Conservation (phyloP, 2,888 invertebrate species). For the Euspilapteryx auroguttella region DNA sequence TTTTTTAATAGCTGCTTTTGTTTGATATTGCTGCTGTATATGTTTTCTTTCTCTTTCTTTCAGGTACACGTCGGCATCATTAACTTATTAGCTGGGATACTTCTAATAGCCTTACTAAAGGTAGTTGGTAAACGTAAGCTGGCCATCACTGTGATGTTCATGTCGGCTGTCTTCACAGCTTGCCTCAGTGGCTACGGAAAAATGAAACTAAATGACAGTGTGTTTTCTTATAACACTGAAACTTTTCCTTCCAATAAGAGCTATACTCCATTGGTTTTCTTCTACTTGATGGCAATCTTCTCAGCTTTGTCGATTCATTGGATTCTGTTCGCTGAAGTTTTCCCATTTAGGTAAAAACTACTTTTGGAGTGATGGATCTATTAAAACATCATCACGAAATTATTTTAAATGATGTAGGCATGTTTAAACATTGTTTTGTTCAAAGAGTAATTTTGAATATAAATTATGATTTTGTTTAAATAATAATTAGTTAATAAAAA, state of each 20-base stretch:
- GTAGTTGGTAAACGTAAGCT: conserved; percentile 48
- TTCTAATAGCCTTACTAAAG: conserved; percentile 36
- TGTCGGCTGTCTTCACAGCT: conserved; percentile 31
- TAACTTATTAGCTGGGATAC: conserved; percentile 33
- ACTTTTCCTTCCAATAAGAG: conserved; percentile 38
- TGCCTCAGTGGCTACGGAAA: conserved; percentile 44
- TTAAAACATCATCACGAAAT: too few species aligned
- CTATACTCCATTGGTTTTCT: conserved; percentile 31
- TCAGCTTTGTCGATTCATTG: conserved; percentile 50
- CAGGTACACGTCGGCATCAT: conserved; percentile 50
- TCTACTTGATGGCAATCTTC: conserved; percentile 33
- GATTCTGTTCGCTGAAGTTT: conserved; percentile 60
- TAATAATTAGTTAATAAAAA: too few species aligned
- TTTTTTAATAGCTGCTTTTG: too few species aligned
- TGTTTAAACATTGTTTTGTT: too few species aligned
- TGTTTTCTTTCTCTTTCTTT: too few species aligned
- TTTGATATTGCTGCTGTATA: too few species aligned
- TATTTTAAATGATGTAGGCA: too few species aligned
- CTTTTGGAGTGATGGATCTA: not conserved
- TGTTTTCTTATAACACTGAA: conserved; percentile 38
- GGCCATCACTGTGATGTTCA: conserved; percentile 36
- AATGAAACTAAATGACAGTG: conserved; percentile 20
- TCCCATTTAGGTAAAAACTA: conserved; percentile 50
- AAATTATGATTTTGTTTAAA: too few species aligned
- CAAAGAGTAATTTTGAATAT: too few species aligned